These are phyloP conservation scores for Scaptomyza montana DNA, from an alignment of 1,140 invertebrate genomes.

Conservation along the genomic window DNA sequence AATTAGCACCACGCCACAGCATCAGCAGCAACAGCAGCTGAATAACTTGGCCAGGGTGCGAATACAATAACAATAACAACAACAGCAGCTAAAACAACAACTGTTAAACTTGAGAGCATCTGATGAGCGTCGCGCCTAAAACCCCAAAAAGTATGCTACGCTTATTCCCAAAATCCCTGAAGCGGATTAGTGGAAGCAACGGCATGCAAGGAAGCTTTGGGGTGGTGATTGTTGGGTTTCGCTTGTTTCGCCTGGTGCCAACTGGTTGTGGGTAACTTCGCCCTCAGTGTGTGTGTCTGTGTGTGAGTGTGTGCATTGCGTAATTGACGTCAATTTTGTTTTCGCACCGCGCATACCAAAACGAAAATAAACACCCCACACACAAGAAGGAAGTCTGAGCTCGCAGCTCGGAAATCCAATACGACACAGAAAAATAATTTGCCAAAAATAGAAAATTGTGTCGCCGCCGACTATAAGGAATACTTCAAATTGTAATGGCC, in stretches of 20 bases:
- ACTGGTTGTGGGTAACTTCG: conserved; percentile 10
- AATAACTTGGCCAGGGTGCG: conserved; percentile 47
- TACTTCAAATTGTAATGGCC: conserved; percentile 60
- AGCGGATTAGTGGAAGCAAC: conserved; percentile 74
- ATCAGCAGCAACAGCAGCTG: conserved; percentile 13
- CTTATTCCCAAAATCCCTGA: conserved; percentile 83
- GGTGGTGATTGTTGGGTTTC: background rate
- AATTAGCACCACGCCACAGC: conserved; percentile 69
- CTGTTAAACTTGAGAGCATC: conserved; percentile 66
- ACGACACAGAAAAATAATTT: conserved; percentile 77
- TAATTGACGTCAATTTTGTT: conserved; percentile 84
- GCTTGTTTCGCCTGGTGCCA: conserved; percentile 2
- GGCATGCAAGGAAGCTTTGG: conserved; percentile 15
- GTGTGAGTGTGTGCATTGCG: conserved; percentile 68
- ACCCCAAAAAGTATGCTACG: conserved; percentile 76
- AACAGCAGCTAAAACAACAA: conserved; percentile 21
- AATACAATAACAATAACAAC: conserved; percentile 27
- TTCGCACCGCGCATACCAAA: conserved; percentile 83
- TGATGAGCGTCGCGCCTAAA: conserved; percentile 50
- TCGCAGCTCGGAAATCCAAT: conserved; percentile 63
- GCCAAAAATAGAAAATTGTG: conserved; percentile 81
- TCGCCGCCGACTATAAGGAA: conserved; percentile 58
- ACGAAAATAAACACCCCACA: background rate
- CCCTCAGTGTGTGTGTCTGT: background rate
- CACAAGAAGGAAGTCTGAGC: conserved; percentile 10